phyloP scores from a whole-genome alignment of 2,888 invertebrate genomes.

The Dryomyza anilis region DNA sequence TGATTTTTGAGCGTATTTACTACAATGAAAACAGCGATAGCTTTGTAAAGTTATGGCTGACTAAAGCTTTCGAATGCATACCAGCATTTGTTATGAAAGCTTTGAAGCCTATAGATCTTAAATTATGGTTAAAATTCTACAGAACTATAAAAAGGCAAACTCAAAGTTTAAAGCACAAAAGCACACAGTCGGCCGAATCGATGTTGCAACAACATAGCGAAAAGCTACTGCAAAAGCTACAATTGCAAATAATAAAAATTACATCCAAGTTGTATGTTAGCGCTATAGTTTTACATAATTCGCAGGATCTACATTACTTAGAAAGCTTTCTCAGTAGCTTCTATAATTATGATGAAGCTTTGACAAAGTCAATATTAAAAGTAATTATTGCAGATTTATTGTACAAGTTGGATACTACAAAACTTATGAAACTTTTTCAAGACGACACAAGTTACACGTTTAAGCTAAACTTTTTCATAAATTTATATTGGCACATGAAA shows the following conservation, averaged over 20 bases:
- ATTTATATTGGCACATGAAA: slow-evolving; percentile 44
- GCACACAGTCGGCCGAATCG: background rate
- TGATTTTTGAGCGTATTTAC: background rate
- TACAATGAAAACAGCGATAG: background rate
- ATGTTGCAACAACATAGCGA: background rate
- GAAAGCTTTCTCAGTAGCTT: background rate
- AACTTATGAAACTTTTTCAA: background rate
- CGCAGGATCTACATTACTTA: background rate
- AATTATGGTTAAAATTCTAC: background rate
- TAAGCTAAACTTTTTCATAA: slow-evolving; percentile 39
- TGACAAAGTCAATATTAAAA: background rate
- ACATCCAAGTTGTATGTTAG: background rate
- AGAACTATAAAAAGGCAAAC: background rate
- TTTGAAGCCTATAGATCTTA: too few species aligned
- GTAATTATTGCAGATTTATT: background rate
- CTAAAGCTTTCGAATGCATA: background rate
- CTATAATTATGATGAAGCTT: background rate
- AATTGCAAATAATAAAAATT: background rate
- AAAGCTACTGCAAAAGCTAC: background rate
- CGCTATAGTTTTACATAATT: background rate
- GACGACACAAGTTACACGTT: background rate
- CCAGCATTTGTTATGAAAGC: too few species aligned
- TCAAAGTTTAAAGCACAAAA: too few species aligned
- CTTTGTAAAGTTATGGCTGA: background rate
- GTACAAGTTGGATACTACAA: too few species aligned